Evolutionary conservation across 2,113 vertebrate genomes (phyloP).

Genomic region (Malurus melanocephalus): DNA sequence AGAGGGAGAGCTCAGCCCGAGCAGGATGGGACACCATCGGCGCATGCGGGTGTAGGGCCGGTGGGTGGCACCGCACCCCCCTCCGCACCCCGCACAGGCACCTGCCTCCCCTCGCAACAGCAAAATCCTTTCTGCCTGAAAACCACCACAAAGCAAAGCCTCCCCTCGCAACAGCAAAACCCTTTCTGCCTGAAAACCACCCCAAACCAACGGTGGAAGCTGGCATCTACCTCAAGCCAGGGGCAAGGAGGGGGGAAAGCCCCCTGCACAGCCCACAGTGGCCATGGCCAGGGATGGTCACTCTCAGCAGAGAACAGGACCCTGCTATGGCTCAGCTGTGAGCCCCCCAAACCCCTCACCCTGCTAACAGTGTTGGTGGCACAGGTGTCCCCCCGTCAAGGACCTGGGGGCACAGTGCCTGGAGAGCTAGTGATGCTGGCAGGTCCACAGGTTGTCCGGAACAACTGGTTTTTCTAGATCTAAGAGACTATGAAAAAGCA

Average conservation of each 20-base stretch:
- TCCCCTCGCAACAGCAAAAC: rapidly evolving
- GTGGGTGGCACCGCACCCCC: not conserved
- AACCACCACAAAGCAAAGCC: not conserved
- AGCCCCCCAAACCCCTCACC: rapidly evolving
- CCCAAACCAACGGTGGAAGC: not conserved
- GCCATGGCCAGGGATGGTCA: not conserved
- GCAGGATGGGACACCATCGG: not conserved
- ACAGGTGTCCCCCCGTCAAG: rapidly evolving
- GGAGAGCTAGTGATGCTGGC: not conserved
- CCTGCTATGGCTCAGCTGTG: rapidly evolving
- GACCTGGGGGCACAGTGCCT: not conserved
- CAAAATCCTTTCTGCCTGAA: not conserved
- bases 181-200: not conserved
- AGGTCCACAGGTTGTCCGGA: not conserved
- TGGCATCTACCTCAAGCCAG: not conserved
- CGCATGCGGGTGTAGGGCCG: not conserved
- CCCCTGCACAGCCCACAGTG: rapidly evolving
- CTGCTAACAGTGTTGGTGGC: not conserved
- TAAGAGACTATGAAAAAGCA: constrained; percentile 32
- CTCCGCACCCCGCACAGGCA: not conserved
- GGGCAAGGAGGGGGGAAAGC: not conserved
- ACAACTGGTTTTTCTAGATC: constrained; percentile 59
- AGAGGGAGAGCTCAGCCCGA: constrained; percentile 53
- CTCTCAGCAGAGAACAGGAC: not conserved
- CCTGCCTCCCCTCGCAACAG: rapidly evolving